Evolutionary conservation across 1,140 invertebrate genomes (phyloP).

Genomic region (Hesperophylax magnus): DNA sequence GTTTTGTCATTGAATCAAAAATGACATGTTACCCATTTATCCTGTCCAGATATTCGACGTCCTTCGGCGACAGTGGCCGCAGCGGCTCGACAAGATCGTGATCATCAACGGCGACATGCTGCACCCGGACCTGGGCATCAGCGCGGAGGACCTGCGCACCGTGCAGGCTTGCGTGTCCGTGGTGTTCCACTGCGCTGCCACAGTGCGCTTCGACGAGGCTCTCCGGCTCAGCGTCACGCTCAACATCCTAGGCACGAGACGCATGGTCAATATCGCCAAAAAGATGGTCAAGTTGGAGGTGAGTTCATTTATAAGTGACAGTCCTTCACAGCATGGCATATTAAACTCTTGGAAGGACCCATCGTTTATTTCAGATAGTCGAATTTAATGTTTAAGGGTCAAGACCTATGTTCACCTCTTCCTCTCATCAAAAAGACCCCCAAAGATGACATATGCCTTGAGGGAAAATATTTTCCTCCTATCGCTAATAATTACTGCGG

Average conservation of each 20-base stretch:
- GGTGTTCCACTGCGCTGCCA: slow-evolving; percentile 99
- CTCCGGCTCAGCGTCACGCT: slow-evolving; percentile 89
- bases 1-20: too few species aligned
- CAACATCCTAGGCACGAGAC: slow-evolving; percentile 88
- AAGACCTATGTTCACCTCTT: too few species aligned
- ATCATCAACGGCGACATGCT: slow-evolving; percentile 68
- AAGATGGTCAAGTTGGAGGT: slow-evolving; percentile 86
- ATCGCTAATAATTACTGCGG: too few species aligned
- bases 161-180: slow-evolving; percentile 78
- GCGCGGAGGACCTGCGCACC: slow-evolving; percentile 64
- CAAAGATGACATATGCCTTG: too few species aligned
- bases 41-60: slow-evolving; percentile 58
- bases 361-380: too few species aligned
- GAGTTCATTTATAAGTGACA: not conserved
- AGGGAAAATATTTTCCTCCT: too few species aligned
- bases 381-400: too few species aligned
- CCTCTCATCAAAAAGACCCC: too few species aligned
- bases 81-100: slow-evolving; percentile 62
- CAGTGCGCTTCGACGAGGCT: slow-evolving; percentile 94
- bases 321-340: too few species aligned
- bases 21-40: too few species aligned
- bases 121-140: slow-evolving; percentile 73
- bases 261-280: slow-evolving; percentile 85
- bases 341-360: too few species aligned
- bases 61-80: slow-evolving; percentile 57